A percentile compares a stretch with the other conserved stretches of the same genome.
These are phyloP conservation scores for Neotoma lepida DNA, from an alignment of 2,113 vertebrate genomes.

Conservation along the genomic window DNA sequence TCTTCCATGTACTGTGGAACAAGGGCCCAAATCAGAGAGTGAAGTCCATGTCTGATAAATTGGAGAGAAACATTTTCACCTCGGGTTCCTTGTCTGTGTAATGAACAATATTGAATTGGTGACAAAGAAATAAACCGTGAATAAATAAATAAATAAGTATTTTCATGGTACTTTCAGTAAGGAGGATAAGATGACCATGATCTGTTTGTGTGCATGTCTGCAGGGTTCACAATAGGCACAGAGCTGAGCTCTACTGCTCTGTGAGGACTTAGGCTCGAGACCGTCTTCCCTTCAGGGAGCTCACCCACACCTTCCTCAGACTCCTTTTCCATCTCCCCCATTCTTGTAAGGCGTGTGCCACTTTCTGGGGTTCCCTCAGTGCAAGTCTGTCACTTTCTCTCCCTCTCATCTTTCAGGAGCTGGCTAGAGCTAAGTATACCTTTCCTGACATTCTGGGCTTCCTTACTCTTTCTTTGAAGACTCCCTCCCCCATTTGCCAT, in stretches of 20 bases:
- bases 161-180: neutral
- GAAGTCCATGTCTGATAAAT: neutral
- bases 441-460: neutral
- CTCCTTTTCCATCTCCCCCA: too few relatives aligned
- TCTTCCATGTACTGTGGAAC: neutral
- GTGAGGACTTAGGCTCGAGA: too few relatives aligned
- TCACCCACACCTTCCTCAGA: neutral
- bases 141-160: neutral
- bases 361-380: neutral
- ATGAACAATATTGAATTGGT: neutral
- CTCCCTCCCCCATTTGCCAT: too few relatives aligned
- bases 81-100: neutral
- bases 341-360: neutral
- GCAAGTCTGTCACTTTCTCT: too few relatives aligned
- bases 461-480: neutral
- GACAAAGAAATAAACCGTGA: neutral
- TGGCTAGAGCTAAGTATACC: neutral
- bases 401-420: neutral
- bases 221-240: neutral
- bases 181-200: neutral
- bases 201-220: neutral
- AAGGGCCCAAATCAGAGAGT: neutral
- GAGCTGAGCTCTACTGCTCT: neutral
- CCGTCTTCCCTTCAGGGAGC: neutral
- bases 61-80: neutral